A percentile compares a stretch with the other conserved stretches of the same genome.
Evolutionary conservation across 1,140 invertebrate species (phyloP).

Genomic region (Phymorhynchus buccinoides): DNA sequence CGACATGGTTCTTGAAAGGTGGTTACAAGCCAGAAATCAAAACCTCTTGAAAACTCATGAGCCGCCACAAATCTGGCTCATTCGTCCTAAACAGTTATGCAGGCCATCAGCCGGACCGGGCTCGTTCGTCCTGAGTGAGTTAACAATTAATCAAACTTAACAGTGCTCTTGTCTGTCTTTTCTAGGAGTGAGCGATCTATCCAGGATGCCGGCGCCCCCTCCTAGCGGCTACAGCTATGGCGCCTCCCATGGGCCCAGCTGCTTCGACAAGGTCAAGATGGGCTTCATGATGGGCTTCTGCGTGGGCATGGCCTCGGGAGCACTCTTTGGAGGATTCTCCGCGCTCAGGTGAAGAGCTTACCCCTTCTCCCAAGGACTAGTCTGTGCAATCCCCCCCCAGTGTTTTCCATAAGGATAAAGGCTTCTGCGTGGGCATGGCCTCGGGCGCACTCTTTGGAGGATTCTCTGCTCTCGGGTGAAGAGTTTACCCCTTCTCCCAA

Average conservation of each 20-base stretch:
- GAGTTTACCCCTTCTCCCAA: neutral
- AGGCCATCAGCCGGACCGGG: too few species aligned
- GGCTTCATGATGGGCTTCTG: slow-evolving; percentile 95
- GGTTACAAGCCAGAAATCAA: too few species aligned
- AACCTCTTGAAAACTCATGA: too few species aligned
- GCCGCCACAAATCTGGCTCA: too few species aligned
- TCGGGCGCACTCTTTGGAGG: slow-evolving; percentile 95
- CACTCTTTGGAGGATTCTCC: slow-evolving; percentile 93
- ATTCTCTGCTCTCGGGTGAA: slow-evolving; percentile 90
- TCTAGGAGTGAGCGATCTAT: neutral
- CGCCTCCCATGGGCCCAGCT: slow-evolving; percentile 83
- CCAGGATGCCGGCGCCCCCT: slow-evolving; percentile 61
- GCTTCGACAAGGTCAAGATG: slow-evolving; percentile 94
- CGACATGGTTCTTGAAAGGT: too few species aligned
- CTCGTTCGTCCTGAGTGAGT: too few species aligned
- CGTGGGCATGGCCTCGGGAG: slow-evolving; percentile 95
- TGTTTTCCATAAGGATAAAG: slow-evolving; percentile 95
- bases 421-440: slow-evolving; percentile 95
- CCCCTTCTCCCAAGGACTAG: neutral
- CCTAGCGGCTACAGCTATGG: slow-evolving; percentile 65
- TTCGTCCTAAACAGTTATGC: too few species aligned
- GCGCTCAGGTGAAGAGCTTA: slow-evolving; percentile 84
- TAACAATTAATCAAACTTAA: too few species aligned
- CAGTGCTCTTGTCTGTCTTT: slow-evolving; percentile 18
- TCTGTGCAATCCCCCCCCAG: slow-evolving; percentile 78